Percentiles rank a stretch among this genome's conserved stretches.
These are phyloP conservation scores for Stenichneumon culpator DNA, from an alignment of 2,888 invertebrate genomes.

Conservation along the genomic window DNA sequence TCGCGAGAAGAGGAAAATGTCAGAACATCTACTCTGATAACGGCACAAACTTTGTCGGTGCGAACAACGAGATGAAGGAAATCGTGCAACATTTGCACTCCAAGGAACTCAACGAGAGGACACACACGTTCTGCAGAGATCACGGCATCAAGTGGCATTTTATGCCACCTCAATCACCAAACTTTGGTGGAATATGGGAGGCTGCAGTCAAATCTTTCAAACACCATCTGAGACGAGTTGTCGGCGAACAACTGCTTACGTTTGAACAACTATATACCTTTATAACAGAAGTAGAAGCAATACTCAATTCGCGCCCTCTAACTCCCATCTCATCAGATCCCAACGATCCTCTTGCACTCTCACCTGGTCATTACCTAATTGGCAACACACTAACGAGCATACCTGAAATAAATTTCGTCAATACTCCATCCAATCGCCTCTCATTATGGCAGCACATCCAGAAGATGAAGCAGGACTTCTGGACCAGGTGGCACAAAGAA, in stretches of 20 bases:
- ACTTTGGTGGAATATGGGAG: conserved; percentile 75
- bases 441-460: conserved; percentile 64
- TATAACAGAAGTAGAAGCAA: conserved; percentile 52
- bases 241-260: conserved; percentile 63
- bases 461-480: conserved; percentile 60
- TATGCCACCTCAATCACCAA: conserved; percentile 71
- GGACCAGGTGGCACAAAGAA: conserved; percentile 60
- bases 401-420: conserved; percentile 23
- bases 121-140: not conserved
- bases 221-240: conserved; percentile 61
- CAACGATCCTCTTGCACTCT: conserved; percentile 42
- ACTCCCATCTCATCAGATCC: conserved; percentile 62
- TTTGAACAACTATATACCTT: conserved; percentile 70
- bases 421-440: conserved; percentile 47
- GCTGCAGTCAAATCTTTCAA: conserved; percentile 73
- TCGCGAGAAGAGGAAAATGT: not conserved
- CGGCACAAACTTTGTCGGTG: conserved; percentile 1
- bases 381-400: conserved; percentile 58
- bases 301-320: conserved; percentile 63
- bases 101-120: not conserved
- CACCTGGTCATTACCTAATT: conserved; percentile 64
- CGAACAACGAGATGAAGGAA: not conserved
- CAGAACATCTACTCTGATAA: not conserved
- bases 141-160: conserved; percentile 73
- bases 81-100: not conserved